Conservation (phyloP, 2,113 vertebrate genomes). For the Podilymbus podiceps region DNA sequence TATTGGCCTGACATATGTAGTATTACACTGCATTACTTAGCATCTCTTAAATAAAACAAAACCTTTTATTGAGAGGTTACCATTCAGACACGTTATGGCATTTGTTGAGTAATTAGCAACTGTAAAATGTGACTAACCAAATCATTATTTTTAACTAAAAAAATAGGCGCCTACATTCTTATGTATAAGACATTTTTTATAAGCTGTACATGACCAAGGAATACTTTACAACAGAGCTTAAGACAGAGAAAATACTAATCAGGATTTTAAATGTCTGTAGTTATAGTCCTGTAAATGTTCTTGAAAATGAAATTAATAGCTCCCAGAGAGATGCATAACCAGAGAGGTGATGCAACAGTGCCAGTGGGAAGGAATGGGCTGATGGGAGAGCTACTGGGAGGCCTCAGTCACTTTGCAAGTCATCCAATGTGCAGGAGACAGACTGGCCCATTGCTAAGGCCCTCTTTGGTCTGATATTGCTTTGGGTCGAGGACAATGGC, state of each 20-base stretch:
- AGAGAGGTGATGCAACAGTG: not conserved
- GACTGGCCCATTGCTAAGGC: not conserved
- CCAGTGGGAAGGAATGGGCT: not conserved
- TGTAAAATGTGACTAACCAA: constrained; percentile 52
- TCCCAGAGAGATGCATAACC: constrained; percentile 18
- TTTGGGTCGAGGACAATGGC: not conserved
- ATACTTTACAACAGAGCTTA: constrained; percentile 61
- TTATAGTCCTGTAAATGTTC: constrained; percentile 56
- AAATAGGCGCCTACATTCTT: constrained; percentile 57
- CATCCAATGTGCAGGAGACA: not conserved
- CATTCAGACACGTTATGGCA: constrained; percentile 51
- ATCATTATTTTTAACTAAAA: constrained; percentile 60
- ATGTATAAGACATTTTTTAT: constrained; percentile 60
- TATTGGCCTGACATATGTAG: not conserved
- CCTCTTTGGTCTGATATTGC: not conserved
- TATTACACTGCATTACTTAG: constrained; percentile 40
- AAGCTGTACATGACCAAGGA: constrained; percentile 49
- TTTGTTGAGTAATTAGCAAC: constrained; percentile 49
- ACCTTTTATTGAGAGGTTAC: constrained; percentile 59
- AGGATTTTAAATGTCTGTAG: constrained; percentile 61
- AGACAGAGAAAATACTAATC: constrained; percentile 68
- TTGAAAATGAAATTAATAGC: not conserved
- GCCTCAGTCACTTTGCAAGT: not conserved
- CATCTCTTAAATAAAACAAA: constrained; percentile 49
- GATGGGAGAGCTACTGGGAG: not conserved